Percentiles rank a stretch among this genome's conserved stretches.
These are phyloP conservation scores for Taeniopygia guttata DNA, from an alignment of 2,797 vertebrate species.

Conservation along the genomic window DNA sequence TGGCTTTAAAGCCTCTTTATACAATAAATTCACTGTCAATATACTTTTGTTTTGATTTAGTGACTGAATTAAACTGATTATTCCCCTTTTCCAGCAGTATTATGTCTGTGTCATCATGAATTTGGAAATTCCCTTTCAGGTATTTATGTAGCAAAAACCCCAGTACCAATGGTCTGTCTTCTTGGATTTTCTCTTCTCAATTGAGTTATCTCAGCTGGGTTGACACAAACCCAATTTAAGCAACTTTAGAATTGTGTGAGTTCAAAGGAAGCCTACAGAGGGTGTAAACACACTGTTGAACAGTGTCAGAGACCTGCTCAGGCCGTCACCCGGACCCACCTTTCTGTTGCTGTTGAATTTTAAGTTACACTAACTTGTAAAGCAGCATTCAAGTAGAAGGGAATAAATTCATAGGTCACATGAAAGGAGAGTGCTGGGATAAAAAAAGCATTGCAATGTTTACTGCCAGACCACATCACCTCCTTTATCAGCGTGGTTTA, in stretches of 20 bases:
- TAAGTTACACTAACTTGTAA: background rate
- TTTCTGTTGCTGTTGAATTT: background rate
- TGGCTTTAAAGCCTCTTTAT: slow-evolving; percentile 6
- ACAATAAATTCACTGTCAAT: slow-evolving; percentile 28
- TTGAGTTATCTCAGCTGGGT: slow-evolving; percentile 38
- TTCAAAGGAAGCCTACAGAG: slow-evolving; percentile 6
- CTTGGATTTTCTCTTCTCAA: slow-evolving; percentile 27
- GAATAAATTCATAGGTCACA: background rate
- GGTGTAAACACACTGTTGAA: background rate
- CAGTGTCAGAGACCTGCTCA: background rate
- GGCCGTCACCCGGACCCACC: background rate
- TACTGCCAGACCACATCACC: accelerated
- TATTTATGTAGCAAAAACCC: slow-evolving; percentile 46
- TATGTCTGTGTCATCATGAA: slow-evolving; percentile 53
- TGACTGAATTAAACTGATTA: slow-evolving; percentile 62
- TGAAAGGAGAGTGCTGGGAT: background rate
- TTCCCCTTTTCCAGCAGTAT: slow-evolving; percentile 48
- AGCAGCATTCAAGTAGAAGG: background rate
- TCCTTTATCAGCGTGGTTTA: background rate
- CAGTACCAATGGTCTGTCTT: slow-evolving; percentile 39
- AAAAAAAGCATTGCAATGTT: background rate
- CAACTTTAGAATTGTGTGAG: background rate
- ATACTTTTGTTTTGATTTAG: slow-evolving; percentile 57
- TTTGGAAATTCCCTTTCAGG: slow-evolving; percentile 62
- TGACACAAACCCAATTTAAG: slow-evolving; percentile 48